Conservation (phyloP, 1,140 invertebrate species). For the Drosophila willistoni region DNA sequence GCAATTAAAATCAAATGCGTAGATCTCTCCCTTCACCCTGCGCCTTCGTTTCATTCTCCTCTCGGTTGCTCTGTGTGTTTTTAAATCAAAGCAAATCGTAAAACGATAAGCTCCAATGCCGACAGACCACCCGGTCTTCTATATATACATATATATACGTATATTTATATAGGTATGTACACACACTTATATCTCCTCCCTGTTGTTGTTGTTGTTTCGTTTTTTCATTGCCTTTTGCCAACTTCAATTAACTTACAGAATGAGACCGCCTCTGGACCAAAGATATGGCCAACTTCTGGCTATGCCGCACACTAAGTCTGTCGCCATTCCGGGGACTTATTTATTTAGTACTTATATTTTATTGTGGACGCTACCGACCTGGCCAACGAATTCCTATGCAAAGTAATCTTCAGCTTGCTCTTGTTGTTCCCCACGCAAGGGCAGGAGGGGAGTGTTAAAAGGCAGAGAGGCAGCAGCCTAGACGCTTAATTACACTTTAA, state of each 20-base stretch:
- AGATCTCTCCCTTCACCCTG: slow-evolving; percentile 23
- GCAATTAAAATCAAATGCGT: slow-evolving; percentile 78
- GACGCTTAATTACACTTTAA: slow-evolving; percentile 73
- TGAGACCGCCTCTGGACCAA: slow-evolving; percentile 1
- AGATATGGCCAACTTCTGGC: slow-evolving; percentile 21
- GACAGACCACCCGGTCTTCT: slow-evolving; percentile 25
- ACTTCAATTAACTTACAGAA: slow-evolving; percentile 48
- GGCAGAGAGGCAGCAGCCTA: not conserved
- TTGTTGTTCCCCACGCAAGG: not conserved
- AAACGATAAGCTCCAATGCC: slow-evolving; percentile 58
- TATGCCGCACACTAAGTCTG: slow-evolving; percentile 15
- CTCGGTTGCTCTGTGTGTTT: slow-evolving; percentile 31
- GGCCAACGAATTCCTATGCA: slow-evolving; percentile 53
- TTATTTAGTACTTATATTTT: slow-evolving; percentile 64
- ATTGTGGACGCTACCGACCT: slow-evolving; percentile 44
- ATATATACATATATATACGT: not conserved
- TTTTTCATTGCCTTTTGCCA: slow-evolving; percentile 37
- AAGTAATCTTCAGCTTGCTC: slow-evolving; percentile 39
- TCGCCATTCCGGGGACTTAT: slow-evolving; percentile 26
- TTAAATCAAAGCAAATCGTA: slow-evolving; percentile 77
- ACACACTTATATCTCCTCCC: not conserved
- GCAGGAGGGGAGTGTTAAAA: not conserved
- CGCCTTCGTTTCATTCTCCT: not conserved
- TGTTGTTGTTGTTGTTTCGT: not conserved
- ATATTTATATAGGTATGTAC: not conserved